A percentile compares a stretch with the other conserved stretches of the same genome.
Conservation (phyloP, 2,797 vertebrate genomes). For the Tapirus indicus region DNA sequence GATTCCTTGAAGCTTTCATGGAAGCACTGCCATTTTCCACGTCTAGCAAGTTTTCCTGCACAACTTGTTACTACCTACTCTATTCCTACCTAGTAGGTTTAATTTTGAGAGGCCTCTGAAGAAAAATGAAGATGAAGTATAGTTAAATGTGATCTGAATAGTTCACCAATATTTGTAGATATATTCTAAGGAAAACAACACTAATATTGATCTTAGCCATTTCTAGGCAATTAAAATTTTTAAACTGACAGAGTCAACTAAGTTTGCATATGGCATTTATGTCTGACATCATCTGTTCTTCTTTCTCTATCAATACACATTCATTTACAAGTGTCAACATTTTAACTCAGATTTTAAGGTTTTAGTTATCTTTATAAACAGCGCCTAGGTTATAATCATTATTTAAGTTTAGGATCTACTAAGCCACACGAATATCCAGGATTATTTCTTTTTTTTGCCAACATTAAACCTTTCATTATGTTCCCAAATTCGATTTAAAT, state of each 20-base stretch:
- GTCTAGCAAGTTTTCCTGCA: neutral
- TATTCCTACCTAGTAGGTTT: neutral
- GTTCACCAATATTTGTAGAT: neutral
- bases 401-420: neutral
- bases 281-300: neutral
- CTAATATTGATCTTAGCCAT: neutral
- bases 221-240: neutral
- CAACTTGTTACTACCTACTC: neutral
- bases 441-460: neutral
- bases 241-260: neutral
- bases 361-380: neutral
- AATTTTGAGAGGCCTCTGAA: neutral
- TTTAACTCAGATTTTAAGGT: neutral
- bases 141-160: neutral
- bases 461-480: neutral
- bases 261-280: neutral
- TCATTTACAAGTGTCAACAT: neutral
- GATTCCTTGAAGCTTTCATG: neutral
- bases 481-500: neutral
- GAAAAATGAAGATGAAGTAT: neutral
- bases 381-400: neutral
- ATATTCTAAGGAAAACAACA: neutral
- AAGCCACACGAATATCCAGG: neutral
- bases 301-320: neutral
- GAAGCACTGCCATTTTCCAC: neutral